Evolutionary conservation across 2,888 invertebrate species (phyloP).

Genomic region (Holacanthella duospinosa): DNA sequence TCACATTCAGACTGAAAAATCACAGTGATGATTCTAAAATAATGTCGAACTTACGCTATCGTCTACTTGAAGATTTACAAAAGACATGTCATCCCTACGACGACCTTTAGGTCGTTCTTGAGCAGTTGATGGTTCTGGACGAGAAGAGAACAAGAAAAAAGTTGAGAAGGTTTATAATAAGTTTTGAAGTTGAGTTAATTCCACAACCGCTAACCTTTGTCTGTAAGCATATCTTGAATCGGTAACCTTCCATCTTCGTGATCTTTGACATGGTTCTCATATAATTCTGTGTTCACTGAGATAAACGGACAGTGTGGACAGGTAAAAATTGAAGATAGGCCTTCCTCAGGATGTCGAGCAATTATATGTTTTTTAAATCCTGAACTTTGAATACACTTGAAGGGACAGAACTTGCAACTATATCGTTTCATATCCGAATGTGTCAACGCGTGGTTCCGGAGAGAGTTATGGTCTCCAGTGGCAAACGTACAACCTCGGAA

Average conservation of each 20-base stretch:
- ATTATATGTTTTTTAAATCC: slow-evolving; percentile 51
- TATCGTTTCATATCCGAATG: slow-evolving; percentile 48
- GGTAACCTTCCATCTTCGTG: slow-evolving; percentile 46
- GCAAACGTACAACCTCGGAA: slow-evolving; percentile 55
- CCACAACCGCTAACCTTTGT: too few species aligned
- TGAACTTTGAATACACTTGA: slow-evolving; percentile 58
- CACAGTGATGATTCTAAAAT: too few species aligned
- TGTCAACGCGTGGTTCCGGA: slow-evolving; percentile 48
- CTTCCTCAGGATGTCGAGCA: slow-evolving; percentile 44
- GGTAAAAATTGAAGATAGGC: slow-evolving; percentile 43
- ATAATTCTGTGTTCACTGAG: slow-evolving; percentile 50
- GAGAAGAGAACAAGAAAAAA: not conserved
- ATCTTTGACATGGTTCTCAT: slow-evolving; percentile 47
- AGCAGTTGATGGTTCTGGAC: too few species aligned
- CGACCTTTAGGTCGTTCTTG: too few species aligned
- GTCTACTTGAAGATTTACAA: not conserved
- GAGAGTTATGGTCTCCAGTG: slow-evolving; percentile 64
- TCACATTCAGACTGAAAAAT: too few species aligned
- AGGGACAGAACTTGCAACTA: slow-evolving; percentile 57
- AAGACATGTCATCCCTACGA: not conserved
- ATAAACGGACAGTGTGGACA: slow-evolving; percentile 50
- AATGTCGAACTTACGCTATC: slow-evolving; percentile 1
- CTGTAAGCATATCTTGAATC: not conserved
- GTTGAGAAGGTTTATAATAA: not conserved
- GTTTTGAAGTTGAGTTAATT: not conserved